A percentile compares a stretch with the other conserved stretches of the same genome.
Conservation (phyloP, 2,888 invertebrate genomes). For the Slavum lentiscoides region DNA sequence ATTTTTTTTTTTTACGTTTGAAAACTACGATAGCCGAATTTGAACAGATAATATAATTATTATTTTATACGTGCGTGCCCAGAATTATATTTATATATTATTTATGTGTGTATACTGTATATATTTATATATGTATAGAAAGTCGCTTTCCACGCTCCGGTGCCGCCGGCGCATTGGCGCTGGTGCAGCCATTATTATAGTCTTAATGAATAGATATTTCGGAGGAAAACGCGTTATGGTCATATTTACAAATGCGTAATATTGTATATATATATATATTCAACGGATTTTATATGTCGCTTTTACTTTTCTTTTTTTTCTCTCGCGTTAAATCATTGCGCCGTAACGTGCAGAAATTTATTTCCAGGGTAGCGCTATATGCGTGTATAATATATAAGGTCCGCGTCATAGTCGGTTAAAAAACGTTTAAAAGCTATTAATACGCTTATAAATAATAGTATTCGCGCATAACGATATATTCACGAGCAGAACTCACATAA, state of each 20-base stretch:
- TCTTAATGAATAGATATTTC: conserved; percentile 34
- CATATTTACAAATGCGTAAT: conserved; percentile 13
- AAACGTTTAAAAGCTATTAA: no score
- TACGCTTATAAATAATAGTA: no score
- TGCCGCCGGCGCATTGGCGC: not conserved
- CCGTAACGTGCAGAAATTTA: no score
- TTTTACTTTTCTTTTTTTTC: conserved; percentile 30
- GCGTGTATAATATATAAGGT: no score
- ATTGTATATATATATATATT: not conserved
- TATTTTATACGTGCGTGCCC: no score
- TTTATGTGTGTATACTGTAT: not conserved
- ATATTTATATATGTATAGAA: conserved; percentile 24
- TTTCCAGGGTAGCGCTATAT: no score
- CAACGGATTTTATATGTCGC: not conserved
- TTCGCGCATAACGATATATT: no score
- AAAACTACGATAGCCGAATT: not conserved
- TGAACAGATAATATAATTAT: no score
- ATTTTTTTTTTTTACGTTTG: not conserved
- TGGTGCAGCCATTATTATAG: not conserved
- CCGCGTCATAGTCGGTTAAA: no score
- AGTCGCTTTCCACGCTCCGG: conserved; percentile 34
- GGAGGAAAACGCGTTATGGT: conserved; percentile 33
- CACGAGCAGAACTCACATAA: no score
- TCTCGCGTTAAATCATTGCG: not conserved
- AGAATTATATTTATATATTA: no score